Base-by-base conservation (phyloP, 2,888 invertebrate species). In the Galerucella calmariensis region DNA sequence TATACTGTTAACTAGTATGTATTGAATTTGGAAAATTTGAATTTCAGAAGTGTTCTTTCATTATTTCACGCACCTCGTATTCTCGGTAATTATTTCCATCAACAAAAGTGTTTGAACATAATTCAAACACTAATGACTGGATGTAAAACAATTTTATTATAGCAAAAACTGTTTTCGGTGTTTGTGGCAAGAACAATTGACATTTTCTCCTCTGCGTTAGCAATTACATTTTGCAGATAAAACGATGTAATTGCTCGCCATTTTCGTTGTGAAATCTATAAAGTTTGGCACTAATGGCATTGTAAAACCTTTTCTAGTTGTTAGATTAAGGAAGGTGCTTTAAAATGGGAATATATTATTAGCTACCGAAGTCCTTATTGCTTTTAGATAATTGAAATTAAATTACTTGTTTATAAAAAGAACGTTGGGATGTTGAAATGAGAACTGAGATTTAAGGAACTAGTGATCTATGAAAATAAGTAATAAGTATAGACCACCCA, bases 241-340 rank as follows among this genome's bases (percentile, higher is more conserved):
- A n/a, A 6, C 5, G 5, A 10, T 20, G 20, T 56, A 56, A 56
- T 56, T 56, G 56, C 20, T 56, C 14, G 20, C 56, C 56, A 10
- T 56, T 20, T 56, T 20, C 16, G 16, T 20, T 20, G n/a, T n/a
- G 20, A n/a, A 56, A 56, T 56, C 56, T 56, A 56, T 56, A 56
- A 56, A 56, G 20, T 56, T 56, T 16, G n/a, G 56, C n/a, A 56
- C 20, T 16, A 56, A 56, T 56, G 20, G 56, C 16, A 56, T 56
- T 10, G 56, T 56, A 56, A 56, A 20, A 5, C 56, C n/a, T 56
- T 56, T 56, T 56, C 14, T 8, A 56, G 56, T 56, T 8, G 9
- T 20, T 20, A 56, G 56, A 56, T 56, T 56, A 56, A 56, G 20
- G 56, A 56, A 56, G 16, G 11, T 56, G n/a, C 9, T 10, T 20